A percentile compares a stretch with the other conserved stretches of the same genome.
Evolutionary conservation across 2,888 invertebrate genomes (phyloP).

Genomic region (Cancer borealis): DNA sequence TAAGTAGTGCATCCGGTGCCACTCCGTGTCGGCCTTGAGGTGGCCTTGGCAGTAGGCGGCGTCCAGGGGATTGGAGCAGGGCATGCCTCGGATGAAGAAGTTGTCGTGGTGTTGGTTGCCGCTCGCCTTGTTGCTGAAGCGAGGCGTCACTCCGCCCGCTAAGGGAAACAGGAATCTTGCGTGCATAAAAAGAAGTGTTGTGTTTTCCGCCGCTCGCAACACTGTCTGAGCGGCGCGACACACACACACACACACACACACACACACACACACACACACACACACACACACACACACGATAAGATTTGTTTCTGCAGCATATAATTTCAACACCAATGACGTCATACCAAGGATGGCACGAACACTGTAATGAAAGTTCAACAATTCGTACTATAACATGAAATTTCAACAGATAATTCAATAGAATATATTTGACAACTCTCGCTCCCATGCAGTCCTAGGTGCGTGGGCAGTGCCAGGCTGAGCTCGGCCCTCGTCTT

Average conservation of each 20-base stretch:
- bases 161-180: neutral
- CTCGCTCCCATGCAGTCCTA: neutral
- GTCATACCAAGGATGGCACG: neutral
- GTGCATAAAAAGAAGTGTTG: neutral
- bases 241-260: neutral
- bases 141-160: neutral
- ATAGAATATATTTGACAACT: neutral
- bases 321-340: neutral
- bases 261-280: neutral
- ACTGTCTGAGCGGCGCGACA: neutral
- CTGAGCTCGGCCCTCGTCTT: neutral
- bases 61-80: neutral
- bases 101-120: constrained; percentile 33
- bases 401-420: neutral
- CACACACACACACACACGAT: neutral
- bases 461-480: neutral
- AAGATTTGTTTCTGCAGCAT: neutral
- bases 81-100: neutral
- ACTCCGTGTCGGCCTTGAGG: constrained; percentile 35
- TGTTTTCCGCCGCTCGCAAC: neutral
- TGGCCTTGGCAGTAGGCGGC: neutral
- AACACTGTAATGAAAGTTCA: neutral
- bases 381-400: neutral
- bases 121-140: constrained; percentile 23
- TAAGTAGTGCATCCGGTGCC: constrained; percentile 37